phyloP scores from a whole-genome alignment of 2,113 vertebrate genomes.

The Climacteris rufus region DNA sequence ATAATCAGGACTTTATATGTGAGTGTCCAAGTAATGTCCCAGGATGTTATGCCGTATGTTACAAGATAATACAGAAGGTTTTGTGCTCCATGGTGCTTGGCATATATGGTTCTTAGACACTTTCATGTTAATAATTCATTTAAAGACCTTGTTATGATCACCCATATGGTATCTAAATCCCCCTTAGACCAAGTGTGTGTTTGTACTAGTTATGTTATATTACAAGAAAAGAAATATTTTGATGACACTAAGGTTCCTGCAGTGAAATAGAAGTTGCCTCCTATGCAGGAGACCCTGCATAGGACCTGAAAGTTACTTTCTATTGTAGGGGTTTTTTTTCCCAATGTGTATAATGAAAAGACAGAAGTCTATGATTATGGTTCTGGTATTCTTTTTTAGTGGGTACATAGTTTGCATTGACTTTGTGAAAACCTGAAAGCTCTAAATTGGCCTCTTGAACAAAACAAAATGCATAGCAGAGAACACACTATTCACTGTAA shows the following conservation, averaged over 20 bases:
- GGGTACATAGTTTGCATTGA: background rate
- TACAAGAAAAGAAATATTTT: background rate
- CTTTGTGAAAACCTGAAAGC: background rate
- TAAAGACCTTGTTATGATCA: background rate
- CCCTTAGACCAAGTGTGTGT: background rate
- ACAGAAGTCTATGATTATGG: background rate
- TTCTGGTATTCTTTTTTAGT: background rate
- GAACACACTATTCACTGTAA: background rate
- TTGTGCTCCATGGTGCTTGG: background rate
- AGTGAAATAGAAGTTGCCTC: background rate
- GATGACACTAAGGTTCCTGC: background rate
- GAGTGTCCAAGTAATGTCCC: background rate
- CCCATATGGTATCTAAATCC: background rate
- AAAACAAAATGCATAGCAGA: background rate
- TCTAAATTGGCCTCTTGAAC: background rate
- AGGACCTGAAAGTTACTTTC: background rate
- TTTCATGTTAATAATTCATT: background rate
- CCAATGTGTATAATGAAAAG: background rate
- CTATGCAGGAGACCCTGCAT: background rate
- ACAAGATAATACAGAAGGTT: background rate
- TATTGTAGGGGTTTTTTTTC: fast-evolving
- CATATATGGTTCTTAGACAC: background rate
- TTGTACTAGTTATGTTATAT: background rate
- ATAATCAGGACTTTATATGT: background rate
- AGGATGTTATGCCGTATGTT: background rate